These are phyloP conservation scores for Proterorhinus semilunaris DNA, from an alignment of 2,113 vertebrate species.

Conservation along the genomic window DNA sequence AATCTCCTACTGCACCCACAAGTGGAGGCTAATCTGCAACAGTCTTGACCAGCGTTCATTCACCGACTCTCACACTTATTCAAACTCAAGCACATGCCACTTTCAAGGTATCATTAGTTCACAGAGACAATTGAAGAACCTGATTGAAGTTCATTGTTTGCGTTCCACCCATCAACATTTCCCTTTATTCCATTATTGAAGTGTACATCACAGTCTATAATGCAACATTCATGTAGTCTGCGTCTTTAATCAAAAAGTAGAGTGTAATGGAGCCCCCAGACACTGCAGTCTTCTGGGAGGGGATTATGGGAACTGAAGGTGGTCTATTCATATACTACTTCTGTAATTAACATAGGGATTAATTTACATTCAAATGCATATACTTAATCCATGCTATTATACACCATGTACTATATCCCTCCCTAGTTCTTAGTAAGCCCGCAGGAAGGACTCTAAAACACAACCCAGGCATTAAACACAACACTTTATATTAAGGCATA, in stretches of 20 bases:
- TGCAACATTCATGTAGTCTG: constrained; percentile 24
- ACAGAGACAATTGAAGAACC: too few species aligned
- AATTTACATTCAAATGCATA: constrained; percentile 8
- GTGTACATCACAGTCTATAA: background rate
- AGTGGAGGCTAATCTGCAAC: too few species aligned
- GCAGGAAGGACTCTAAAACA: background rate
- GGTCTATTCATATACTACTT: background rate
- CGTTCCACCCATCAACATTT: too few species aligned
- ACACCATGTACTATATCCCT: background rate
- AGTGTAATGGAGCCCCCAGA: constrained; percentile 9
- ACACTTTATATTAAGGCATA: background rate
- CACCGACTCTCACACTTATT: too few species aligned
- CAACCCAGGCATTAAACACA: background rate
- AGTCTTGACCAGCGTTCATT: too few species aligned
- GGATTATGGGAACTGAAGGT: background rate
- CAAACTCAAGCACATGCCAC: too few species aligned
- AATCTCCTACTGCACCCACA: too few species aligned
- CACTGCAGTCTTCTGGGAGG: constrained; percentile 1
- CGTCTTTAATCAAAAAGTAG: background rate
- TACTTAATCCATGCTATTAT: background rate
- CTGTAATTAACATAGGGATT: constrained; percentile 11
- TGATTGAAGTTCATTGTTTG: too few species aligned
- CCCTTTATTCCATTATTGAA: too few species aligned
- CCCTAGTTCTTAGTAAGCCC: background rate
- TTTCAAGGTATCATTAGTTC: too few species aligned